phyloP scores from a whole-genome alignment of 2,797 vertebrate genomes.

The Paguma larvata region DNA sequence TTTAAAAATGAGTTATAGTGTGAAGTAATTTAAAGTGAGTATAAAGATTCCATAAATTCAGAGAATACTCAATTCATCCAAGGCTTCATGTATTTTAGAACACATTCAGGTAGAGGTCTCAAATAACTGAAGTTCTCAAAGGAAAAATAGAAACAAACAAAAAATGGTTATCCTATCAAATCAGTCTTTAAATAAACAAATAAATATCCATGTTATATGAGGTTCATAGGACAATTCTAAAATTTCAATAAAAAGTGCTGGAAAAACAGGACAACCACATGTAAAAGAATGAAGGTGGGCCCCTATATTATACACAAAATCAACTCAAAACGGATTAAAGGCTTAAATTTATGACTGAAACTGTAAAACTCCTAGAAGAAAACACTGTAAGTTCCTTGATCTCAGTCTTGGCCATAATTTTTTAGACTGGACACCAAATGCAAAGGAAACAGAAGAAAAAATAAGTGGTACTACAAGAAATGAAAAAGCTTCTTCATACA shows the following conservation, averaged over 20 bases:
- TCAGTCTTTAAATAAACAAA: not conserved
- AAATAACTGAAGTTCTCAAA: not conserved
- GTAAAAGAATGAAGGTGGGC: not conserved
- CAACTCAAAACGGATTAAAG: not conserved
- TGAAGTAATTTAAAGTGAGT: conserved; percentile 15
- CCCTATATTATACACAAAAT: not conserved
- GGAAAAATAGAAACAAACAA: not conserved
- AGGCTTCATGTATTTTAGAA: not conserved
- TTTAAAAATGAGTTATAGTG: not conserved
- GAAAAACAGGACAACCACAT: not conserved
- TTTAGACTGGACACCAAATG: not conserved
- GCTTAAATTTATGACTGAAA: not conserved
- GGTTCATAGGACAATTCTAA: not conserved
- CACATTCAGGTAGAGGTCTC: not conserved
- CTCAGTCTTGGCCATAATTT: not conserved
- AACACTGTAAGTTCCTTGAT: not conserved
- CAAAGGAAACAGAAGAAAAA: not conserved
- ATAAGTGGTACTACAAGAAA: not conserved
- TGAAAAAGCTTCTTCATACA: not conserved
- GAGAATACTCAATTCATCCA: not conserved
- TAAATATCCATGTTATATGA: not conserved
- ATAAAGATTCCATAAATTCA: not conserved
- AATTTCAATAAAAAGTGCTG: not conserved
- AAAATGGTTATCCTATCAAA: not conserved
- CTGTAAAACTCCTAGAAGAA: not conserved